Evolutionary conservation across 2,888 invertebrate species (phyloP).

Genomic region (Halocaridina rubra): DNA sequence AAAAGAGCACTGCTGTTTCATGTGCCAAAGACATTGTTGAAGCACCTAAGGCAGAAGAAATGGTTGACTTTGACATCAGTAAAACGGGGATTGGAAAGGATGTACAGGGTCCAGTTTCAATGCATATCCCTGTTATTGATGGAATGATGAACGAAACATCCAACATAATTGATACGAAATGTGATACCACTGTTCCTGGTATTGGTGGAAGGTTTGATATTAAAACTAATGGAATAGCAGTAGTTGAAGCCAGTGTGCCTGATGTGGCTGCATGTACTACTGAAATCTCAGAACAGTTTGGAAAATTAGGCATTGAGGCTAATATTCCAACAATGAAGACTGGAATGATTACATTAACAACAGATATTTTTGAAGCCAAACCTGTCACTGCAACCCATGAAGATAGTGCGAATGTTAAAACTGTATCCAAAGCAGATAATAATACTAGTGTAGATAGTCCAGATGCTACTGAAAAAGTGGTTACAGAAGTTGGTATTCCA

Average conservation of each 20-base stretch:
- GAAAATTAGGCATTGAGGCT: neutral
- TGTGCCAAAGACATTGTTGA: neutral
- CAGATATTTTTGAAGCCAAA: no score
- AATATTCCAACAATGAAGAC: neutral
- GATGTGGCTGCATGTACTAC: slow-evolving; percentile 9
- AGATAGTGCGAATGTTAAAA: no score
- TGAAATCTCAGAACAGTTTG: slow-evolving; percentile 18
- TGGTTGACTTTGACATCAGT: neutral
- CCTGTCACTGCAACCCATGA: no score
- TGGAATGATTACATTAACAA: no score
- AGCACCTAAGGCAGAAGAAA: neutral
- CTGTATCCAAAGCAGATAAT: no score
- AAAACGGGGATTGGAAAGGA: no score
- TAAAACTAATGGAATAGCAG: neutral
- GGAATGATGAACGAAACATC: neutral
- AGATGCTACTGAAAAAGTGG: no score
- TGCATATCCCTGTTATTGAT: slow-evolving; percentile 19
- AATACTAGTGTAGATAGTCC: slow-evolving; percentile 14
- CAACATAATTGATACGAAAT: neutral
- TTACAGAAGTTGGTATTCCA: no score
- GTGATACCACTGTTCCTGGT: neutral
- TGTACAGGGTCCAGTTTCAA: no score
- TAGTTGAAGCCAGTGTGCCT: neutral
- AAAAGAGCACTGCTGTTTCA: neutral
- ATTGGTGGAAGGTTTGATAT: neutral